Percentiles rank a stretch among this genome's conserved stretches.
Conservation (phyloP, 1,140 invertebrate genomes). For the Hyphantria cunea region DNA sequence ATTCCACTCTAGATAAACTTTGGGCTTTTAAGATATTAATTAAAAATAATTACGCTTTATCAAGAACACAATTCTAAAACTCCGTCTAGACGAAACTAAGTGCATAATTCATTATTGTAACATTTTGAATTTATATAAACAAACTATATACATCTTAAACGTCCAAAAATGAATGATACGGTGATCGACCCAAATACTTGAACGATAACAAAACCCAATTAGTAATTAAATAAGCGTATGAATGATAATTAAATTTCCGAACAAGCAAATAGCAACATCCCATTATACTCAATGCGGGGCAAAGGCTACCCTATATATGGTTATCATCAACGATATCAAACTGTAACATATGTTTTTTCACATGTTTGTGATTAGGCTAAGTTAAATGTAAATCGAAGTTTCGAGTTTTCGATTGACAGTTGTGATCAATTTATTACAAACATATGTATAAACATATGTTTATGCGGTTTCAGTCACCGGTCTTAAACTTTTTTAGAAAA, state of each 20-base stretch:
- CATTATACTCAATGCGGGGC: slow-evolving; percentile 21
- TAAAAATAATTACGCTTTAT: too few relatives aligned
- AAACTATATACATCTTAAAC: slow-evolving; percentile 2
- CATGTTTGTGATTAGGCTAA: slow-evolving; percentile 7
- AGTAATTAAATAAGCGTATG: slow-evolving; percentile 27
- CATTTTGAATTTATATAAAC: neutral
- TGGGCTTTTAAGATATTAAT: too few relatives aligned
- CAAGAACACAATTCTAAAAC: too few relatives aligned
- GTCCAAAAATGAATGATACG: slow-evolving; percentile 8
- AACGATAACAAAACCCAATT: slow-evolving; percentile 25
- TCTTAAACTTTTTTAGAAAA: too few relatives aligned
- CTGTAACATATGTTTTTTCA: slow-evolving; percentile 12
- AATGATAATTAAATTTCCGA: slow-evolving; percentile 31
- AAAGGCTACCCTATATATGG: slow-evolving; percentile 22
- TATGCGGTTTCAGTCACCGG: too few relatives aligned
- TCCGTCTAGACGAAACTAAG: too few relatives aligned
- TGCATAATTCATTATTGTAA: too few relatives aligned
- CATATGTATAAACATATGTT: too few relatives aligned
- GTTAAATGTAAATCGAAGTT: slow-evolving; percentile 1
- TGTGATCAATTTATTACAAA: too few relatives aligned
- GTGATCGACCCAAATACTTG: slow-evolving; percentile 26
- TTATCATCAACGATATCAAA: slow-evolving; percentile 18
- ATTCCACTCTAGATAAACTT: too few relatives aligned
- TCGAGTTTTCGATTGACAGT: neutral
- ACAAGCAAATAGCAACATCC: slow-evolving; percentile 26